These are phyloP conservation scores for Catharus minimus DNA, from an alignment of 2,113 vertebrate species.

Conservation along the genomic window DNA sequence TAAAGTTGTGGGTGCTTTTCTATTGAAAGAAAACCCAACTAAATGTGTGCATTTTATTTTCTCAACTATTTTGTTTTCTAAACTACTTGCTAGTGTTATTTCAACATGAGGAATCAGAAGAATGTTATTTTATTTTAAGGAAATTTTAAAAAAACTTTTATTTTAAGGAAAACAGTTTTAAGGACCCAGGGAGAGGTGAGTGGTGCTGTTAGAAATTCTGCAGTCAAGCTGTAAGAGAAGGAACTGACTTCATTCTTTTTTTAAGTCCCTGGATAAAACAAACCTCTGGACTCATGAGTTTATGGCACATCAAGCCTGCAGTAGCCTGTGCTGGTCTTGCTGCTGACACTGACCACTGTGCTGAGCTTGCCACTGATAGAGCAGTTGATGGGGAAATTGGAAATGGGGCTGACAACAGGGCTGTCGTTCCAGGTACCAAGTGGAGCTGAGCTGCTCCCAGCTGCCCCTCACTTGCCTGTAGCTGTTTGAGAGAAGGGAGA, in stretches of 20 bases:
- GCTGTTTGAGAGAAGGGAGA: not conserved
- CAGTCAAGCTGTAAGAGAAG: not conserved
- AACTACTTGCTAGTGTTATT: not conserved
- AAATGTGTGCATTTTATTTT: not conserved
- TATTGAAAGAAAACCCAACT: not conserved
- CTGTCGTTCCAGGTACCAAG: not conserved
- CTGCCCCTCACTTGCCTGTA: not conserved
- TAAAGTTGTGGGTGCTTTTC: not conserved
- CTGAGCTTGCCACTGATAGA: not conserved
- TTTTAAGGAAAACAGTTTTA: not conserved
- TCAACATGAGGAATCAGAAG: not conserved
- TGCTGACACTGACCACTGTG: not conserved
- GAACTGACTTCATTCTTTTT: not conserved
- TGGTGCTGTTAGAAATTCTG: not conserved
- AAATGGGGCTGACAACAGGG: accelerated
- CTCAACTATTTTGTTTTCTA: not conserved
- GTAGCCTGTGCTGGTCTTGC: accelerated
- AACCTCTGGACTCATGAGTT: not conserved
- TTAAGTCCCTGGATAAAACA: not conserved
- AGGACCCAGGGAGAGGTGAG: not conserved
- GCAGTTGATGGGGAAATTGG: not conserved
- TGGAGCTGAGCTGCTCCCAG: not conserved
- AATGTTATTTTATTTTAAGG: not conserved
- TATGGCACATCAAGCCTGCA: not conserved
- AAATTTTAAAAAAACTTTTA: not conserved